phyloP scores from a whole-genome alignment of 2,888 invertebrate species.

The Bugulina stolonifera region DNA sequence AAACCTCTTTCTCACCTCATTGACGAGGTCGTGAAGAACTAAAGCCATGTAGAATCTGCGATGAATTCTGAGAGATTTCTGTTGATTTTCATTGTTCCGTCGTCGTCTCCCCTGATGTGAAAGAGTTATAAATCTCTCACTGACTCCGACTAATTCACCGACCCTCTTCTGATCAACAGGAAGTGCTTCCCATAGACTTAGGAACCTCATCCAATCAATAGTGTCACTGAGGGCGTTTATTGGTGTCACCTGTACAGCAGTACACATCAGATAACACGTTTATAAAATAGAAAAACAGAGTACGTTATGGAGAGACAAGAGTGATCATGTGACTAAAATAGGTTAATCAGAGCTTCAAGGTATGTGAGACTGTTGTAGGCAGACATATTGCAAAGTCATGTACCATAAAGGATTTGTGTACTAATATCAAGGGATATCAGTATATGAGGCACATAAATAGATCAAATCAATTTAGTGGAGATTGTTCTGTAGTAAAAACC shows the following conservation, averaged over 20 bases:
- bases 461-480: too few relatives aligned
- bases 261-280: too few relatives aligned
- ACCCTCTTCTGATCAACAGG: constrained; percentile 75
- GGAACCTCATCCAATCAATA: constrained; percentile 64
- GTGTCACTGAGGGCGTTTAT: constrained; percentile 69
- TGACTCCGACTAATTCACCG: constrained; percentile 78
- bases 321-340: too few relatives aligned
- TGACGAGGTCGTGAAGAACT: constrained; percentile 84
- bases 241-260: constrained; percentile 73
- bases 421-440: too few relatives aligned
- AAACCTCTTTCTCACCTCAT: constrained; percentile 68
- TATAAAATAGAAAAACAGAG: too few relatives aligned
- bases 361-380: too few relatives aligned
- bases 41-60: constrained; percentile 63
- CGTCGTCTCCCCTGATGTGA: constrained; percentile 55
- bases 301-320: too few relatives aligned
- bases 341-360: too few relatives aligned
- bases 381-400: too few relatives aligned
- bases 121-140: constrained; percentile 69
- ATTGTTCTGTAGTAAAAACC: too few relatives aligned
- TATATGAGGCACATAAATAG: too few relatives aligned
- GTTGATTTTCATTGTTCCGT: constrained; percentile 36
- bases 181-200: constrained; percentile 76
- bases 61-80: constrained; percentile 41
- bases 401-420: too few relatives aligned